Conservation (phyloP, 2,113 vertebrate species). For the Dolichotis patagonum region DNA sequence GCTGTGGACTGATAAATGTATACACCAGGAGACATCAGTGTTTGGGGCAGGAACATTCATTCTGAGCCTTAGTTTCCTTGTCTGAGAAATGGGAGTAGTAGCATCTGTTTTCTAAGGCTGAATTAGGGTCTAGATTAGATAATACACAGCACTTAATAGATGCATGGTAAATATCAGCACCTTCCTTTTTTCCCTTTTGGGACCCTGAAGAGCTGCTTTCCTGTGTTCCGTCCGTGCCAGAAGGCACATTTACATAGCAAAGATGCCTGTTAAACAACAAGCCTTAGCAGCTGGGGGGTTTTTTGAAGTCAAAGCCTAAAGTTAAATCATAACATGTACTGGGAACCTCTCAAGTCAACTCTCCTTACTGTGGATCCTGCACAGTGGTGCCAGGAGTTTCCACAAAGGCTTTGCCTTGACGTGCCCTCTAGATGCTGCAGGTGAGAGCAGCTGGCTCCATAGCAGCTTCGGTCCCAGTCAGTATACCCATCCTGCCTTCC, state of each 20-base stretch:
- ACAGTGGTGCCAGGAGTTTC: not conserved
- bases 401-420: conserved; percentile 10
- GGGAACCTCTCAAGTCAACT: not conserved
- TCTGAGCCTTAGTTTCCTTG: not conserved
- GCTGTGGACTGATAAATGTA: not conserved
- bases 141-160: not conserved
- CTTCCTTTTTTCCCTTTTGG: not conserved
- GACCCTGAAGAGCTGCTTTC: not conserved
- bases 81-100: not conserved
- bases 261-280: not conserved
- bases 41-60: not conserved
- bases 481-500: not conserved
- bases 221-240: not conserved
- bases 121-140: not conserved
- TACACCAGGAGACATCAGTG: not conserved
- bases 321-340: not conserved
- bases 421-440: not conserved
- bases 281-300: not conserved
- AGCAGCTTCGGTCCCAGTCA: not conserved
- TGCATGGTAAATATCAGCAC: not conserved
- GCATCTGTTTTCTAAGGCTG: not conserved
- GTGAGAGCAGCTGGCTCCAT: not conserved
- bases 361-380: not conserved
- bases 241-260: not conserved
- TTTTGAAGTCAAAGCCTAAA: conserved; percentile 3